These are phyloP conservation scores for Botia kubotai DNA, from an alignment of 2,797 vertebrate species.

Conservation along the genomic window DNA sequence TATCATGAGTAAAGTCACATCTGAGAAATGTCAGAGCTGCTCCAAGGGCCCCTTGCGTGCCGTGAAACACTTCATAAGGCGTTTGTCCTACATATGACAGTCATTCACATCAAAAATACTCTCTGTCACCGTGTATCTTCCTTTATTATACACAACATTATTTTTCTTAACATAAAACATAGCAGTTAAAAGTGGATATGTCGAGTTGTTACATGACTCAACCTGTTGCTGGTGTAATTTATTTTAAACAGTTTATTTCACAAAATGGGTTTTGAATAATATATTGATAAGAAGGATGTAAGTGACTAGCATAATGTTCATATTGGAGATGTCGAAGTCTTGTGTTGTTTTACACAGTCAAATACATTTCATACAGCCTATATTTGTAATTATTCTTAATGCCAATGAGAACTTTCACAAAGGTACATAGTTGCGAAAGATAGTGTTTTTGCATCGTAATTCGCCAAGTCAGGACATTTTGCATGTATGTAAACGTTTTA, in stretches of 20 bases:
- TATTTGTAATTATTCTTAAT: too few species aligned
- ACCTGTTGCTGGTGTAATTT: background rate
- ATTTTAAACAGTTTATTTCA: background rate
- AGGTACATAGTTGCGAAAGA: too few species aligned
- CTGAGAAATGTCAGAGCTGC: constrained; percentile 48
- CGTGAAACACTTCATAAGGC: constrained; percentile 17
- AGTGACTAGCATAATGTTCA: too few species aligned
- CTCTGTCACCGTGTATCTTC: background rate
- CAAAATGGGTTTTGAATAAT: background rate
- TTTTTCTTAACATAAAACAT: background rate
- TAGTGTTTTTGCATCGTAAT: too few species aligned
- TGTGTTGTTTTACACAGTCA: too few species aligned
- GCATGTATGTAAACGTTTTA: too few species aligned
- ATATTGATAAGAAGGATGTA: background rate
- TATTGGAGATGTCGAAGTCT: too few species aligned
- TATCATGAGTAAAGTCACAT: constrained; percentile 26
- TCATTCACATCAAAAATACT: constrained; percentile 14
- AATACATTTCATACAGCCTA: too few species aligned
- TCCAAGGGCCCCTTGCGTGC: constrained; percentile 32
- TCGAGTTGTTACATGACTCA: background rate
- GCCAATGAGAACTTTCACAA: too few species aligned
- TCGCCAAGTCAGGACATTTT: too few species aligned
- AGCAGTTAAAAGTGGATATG: background rate
- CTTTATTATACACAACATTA: background rate
- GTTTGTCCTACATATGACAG: constrained; percentile 9